Evolutionary conservation across 2,113 vertebrate species (phyloP).

Genomic region (Brienomyrus longianalis): DNA sequence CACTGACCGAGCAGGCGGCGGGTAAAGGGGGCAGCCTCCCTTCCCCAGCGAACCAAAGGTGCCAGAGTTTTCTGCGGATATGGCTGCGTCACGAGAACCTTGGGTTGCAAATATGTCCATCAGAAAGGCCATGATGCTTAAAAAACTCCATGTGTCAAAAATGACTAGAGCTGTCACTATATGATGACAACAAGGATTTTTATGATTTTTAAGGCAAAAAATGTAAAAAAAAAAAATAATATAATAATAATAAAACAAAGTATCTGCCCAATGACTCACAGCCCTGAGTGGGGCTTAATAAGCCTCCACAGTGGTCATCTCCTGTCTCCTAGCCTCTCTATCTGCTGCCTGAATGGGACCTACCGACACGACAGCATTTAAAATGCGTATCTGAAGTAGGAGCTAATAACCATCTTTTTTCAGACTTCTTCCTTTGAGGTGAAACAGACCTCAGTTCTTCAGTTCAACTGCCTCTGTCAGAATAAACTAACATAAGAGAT

Average conservation of each 20-base stretch:
- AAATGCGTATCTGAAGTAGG: background rate
- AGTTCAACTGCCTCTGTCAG: background rate
- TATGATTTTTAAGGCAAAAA: background rate
- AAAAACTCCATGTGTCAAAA: slow-evolving; percentile 27
- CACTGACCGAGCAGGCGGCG: background rate
- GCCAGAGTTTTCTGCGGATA: slow-evolving; percentile 26
- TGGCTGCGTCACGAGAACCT: slow-evolving; percentile 61
- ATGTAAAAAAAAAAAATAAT: background rate
- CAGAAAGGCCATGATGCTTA: slow-evolving; percentile 50
- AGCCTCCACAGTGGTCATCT: background rate
- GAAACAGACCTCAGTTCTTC: background rate
- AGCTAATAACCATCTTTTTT: background rate
- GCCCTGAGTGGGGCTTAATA: background rate
- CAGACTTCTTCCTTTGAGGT: background rate
- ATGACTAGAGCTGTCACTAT: background rate
- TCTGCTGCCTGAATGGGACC: background rate
- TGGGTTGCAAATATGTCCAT: slow-evolving; percentile 35
- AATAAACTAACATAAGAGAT: background rate
- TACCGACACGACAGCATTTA: background rate
- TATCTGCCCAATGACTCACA: background rate
- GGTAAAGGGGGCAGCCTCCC: slow-evolving; percentile 26
- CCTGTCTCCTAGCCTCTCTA: background rate
- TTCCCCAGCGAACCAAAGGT: slow-evolving; percentile 18
- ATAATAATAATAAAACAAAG: background rate
- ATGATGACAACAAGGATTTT: background rate